Evolutionary conservation across 2,888 invertebrate genomes (phyloP), one percentile per base, ranked within the genome.

Genomic region (Eupithecia subfuscata): DNA sequence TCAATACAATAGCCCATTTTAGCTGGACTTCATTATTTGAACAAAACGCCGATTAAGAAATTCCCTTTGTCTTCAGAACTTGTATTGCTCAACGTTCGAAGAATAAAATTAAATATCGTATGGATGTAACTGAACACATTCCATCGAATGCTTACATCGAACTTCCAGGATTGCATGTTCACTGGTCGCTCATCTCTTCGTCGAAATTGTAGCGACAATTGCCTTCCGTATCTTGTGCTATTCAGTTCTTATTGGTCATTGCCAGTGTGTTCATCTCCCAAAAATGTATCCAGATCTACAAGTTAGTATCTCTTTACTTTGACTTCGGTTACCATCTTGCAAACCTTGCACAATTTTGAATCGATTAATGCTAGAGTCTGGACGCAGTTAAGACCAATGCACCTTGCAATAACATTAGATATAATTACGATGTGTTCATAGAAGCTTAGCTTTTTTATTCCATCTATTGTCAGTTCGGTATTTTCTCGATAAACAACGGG

Each of bases 111-210:
- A 82, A 75, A 74, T 88, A 85, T 79, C 82, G 84, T 83, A 82
- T 83, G 78, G 79, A 84, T 84, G 87, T 85, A 87, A 89, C 88
- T 87, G 86, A 87, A 86, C 86, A 87, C 88, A 90, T 89, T 89
- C 87, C 88, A 85, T 83, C 84, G 89, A 92, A 90, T 92, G 94
- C 93, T 94, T 92, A 92, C 88, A 84, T 80, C 80, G 84, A 89
- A 80, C 84, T 94, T 93, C 93, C 91, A 86, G 90, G 91, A 91
- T 87, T 84, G 82, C 84, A 79, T 68, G 86, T 84, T 86, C 87
- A 79, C 78, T 81, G 86, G 83, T 84, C 84, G 84, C 83, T 83
- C 84, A 84, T 82, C 81, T 86, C 86, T 89, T 89, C 86, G 84
- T 76, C 80, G 87, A 87, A 89, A 82, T 81, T 82, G 81, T 83